These are phyloP conservation scores for Chelon auratus DNA, from an alignment of 2,797 vertebrate genomes.

Conservation along the genomic window DNA sequence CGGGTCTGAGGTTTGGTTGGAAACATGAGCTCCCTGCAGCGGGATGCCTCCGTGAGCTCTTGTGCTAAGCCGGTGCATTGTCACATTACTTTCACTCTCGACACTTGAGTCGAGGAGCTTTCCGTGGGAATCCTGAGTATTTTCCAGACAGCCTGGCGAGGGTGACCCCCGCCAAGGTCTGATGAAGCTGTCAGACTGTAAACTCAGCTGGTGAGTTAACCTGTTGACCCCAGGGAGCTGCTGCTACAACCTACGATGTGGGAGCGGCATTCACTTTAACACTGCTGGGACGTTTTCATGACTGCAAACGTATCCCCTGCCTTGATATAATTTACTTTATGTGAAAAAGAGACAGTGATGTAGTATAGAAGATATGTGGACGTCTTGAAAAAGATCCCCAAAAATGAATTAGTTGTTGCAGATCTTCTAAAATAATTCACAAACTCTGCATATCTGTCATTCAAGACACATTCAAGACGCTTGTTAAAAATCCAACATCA, in stretches of 20 bases:
- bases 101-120: slow-evolving; percentile 25
- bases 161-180: neutral
- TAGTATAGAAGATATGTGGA: too few species aligned
- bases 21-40: slow-evolving; percentile 23
- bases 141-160: slow-evolving; percentile 2
- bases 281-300: too few species aligned
- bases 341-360: too few species aligned
- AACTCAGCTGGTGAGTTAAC: neutral
- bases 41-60: rapidly evolving
- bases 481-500: too few species aligned
- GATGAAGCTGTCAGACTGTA: neutral
- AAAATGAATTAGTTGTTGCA: too few species aligned
- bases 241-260: too few species aligned
- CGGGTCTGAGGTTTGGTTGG: neutral
- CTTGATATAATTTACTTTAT: neutral
- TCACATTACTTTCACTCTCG: slow-evolving; percentile 31
- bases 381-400: too few species aligned
- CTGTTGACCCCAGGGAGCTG: neutral
- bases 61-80: slow-evolving; percentile 18
- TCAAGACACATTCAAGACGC: too few species aligned
- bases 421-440: too few species aligned
- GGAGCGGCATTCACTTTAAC: too few species aligned
- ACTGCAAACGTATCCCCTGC: neutral
- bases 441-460: too few species aligned
- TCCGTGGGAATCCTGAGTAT: slow-evolving; percentile 21